Conservation (phyloP, 1,140 invertebrate genomes). For the Ladona fulva region DNA sequence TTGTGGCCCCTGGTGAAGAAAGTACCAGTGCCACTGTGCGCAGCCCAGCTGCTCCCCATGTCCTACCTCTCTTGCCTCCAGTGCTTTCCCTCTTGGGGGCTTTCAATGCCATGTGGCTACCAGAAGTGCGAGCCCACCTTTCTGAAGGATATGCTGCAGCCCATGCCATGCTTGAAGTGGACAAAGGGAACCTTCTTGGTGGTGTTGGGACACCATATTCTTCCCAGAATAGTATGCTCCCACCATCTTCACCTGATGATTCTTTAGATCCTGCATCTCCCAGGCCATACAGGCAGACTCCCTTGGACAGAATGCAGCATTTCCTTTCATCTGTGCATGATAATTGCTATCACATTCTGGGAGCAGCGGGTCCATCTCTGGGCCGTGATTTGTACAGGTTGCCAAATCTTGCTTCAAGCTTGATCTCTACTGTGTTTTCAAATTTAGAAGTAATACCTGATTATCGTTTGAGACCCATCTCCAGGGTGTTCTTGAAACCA, state of each 20-base stretch:
- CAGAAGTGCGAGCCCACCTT: constrained; percentile 48
- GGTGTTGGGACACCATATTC: constrained; percentile 32
- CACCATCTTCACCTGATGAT: constrained; percentile 28
- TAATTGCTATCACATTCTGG: constrained; percentile 67
- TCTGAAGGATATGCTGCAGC: constrained; percentile 58
- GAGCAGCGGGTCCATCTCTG: constrained; percentile 64
- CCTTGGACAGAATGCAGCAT: constrained; percentile 69
- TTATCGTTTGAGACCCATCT: constrained; percentile 68
- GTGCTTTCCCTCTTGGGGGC: constrained; percentile 63
- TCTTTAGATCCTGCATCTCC: constrained; percentile 29
- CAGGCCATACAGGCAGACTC: constrained; percentile 34
- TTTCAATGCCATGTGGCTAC: constrained; percentile 69
- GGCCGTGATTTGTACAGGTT: constrained; percentile 74
- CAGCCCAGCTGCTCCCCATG: constrained; percentile 74
- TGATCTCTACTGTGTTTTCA: constrained; percentile 56
- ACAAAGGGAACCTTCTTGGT: constrained; percentile 57
- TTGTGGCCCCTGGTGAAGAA: constrained; percentile 44
- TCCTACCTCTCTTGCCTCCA: constrained; percentile 66
- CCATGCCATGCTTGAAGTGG: constrained; percentile 58
- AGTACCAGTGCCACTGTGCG: constrained; percentile 30
- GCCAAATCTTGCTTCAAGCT: constrained; percentile 49
- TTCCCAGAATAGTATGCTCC: constrained; percentile 31
- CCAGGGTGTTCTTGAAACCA: constrained; percentile 74
- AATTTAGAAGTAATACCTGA: constrained; percentile 72
- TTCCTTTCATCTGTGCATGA: constrained; percentile 63